Conservation (phyloP, 2,888 invertebrate species). For the Lacanobia oleracea region DNA sequence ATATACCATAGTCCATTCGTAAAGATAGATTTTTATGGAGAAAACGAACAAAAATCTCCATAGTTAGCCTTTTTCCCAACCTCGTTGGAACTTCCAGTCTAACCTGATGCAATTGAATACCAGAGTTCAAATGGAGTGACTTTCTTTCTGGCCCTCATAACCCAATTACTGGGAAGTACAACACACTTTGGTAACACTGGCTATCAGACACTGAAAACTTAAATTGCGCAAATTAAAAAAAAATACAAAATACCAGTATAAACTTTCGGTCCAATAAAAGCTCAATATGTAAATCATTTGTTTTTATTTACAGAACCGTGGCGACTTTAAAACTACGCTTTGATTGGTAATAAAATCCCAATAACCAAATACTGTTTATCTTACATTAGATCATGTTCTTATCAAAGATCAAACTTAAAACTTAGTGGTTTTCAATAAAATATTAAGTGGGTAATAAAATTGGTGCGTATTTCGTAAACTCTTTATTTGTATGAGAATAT, state of each 20-base stretch:
- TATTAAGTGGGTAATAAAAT: constrained; percentile 59
- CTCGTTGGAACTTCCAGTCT: too few relatives aligned
- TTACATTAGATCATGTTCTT: constrained; percentile 57
- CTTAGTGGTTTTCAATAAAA: constrained; percentile 57
- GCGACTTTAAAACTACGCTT: constrained; percentile 49
- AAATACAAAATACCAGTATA: not conserved
- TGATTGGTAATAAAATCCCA: constrained; percentile 62
- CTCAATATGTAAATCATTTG: constrained; percentile 39
- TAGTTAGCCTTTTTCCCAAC: too few relatives aligned
- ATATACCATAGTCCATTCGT: too few relatives aligned
- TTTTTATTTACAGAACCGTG: constrained; percentile 48
- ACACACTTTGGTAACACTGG: not conserved
- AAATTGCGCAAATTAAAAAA: not conserved
- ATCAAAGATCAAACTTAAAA: constrained; percentile 57
- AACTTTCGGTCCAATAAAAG: constrained; percentile 5
- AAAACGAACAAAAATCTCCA: too few relatives aligned
- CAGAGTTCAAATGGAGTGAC: too few relatives aligned
- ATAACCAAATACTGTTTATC: constrained; percentile 59
- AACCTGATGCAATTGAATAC: too few relatives aligned
- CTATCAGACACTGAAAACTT: not conserved
- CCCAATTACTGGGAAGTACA: not conserved
- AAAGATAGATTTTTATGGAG: too few relatives aligned
- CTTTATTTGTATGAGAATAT: constrained; percentile 16
- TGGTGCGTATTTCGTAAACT: constrained; percentile 48
- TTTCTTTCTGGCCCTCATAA: too few relatives aligned